Percentiles rank a stretch among this genome's conserved stretches.
phyloP scores from a whole-genome alignment of 2,113 vertebrate genomes.

The Halichoerus grypus region DNA sequence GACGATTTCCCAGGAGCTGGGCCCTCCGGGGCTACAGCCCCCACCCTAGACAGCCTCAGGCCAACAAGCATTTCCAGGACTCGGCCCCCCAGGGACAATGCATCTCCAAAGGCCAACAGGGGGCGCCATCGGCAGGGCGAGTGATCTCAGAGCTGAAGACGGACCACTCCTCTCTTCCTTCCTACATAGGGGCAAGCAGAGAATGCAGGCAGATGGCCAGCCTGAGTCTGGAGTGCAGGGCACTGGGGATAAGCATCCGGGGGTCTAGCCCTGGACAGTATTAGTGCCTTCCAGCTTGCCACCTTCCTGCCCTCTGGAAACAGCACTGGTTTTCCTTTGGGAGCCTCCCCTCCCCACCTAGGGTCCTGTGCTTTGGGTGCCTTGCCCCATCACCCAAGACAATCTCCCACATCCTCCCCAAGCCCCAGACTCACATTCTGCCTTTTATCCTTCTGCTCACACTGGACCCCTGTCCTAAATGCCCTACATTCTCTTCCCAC shows the following conservation, averaged over 20 bases:
- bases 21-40: neutral
- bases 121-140: neutral
- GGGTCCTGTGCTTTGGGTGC: too few relatives aligned
- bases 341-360: neutral
- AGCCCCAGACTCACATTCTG: neutral
- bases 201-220: neutral
- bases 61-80: neutral
- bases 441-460: neutral
- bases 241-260: neutral
- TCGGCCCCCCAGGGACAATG: neutral
- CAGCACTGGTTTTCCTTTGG: neutral
- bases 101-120: neutral
- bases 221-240: accelerated
- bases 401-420: accelerated
- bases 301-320: neutral
- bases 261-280: accelerated
- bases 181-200: neutral
- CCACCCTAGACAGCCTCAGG: neutral
- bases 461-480: neutral
- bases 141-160: neutral
- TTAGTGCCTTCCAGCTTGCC: neutral
- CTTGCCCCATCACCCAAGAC: too few relatives aligned
- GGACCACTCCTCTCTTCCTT: too few relatives aligned
- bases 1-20: neutral
- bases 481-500: neutral